These are phyloP conservation scores for Pollenia angustigena DNA, from an alignment of 2,888 invertebrate genomes.

Conservation along the genomic window DNA sequence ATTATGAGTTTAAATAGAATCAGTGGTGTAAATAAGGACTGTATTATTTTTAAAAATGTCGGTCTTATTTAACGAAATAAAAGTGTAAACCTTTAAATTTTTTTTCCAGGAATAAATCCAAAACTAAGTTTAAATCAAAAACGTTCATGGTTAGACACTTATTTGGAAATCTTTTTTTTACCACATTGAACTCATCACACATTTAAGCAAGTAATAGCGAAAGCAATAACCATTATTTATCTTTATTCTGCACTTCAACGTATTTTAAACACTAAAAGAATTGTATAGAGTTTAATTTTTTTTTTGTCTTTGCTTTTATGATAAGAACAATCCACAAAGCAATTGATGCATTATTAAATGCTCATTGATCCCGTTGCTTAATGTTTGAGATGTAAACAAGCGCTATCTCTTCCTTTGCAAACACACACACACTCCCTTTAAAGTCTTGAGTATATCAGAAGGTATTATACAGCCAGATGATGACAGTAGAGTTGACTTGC, in stretches of 20 bases:
- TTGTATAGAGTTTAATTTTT: background rate
- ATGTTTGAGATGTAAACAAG: slow-evolving; percentile 40
- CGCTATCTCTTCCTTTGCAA: slow-evolving; percentile 19
- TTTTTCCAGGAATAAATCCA: too few relatives aligned
- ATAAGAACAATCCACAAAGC: slow-evolving; percentile 31
- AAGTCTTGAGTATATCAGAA: background rate
- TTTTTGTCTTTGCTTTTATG: background rate
- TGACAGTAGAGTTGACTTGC: background rate
- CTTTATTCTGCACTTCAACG: background rate
- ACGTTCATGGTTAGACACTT: too few relatives aligned
- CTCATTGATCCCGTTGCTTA: slow-evolving; percentile 57
- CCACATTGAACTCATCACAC: too few relatives aligned
- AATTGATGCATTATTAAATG: slow-evolving; percentile 66
- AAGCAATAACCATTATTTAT: too few relatives aligned
- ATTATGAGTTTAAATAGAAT: too few relatives aligned
- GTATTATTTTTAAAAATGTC: too few relatives aligned
- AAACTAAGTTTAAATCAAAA: too few relatives aligned
- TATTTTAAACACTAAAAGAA: background rate
- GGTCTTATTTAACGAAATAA: too few relatives aligned
- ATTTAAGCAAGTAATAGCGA: too few relatives aligned
- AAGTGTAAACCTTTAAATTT: too few relatives aligned
- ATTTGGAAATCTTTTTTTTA: too few relatives aligned
- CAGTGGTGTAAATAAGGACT: too few relatives aligned
- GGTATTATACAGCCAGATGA: slow-evolving; percentile 26
- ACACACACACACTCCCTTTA: background rate